Conservation (phyloP, 2,888 invertebrate species). For the Dolichomitus sp. region DNA sequence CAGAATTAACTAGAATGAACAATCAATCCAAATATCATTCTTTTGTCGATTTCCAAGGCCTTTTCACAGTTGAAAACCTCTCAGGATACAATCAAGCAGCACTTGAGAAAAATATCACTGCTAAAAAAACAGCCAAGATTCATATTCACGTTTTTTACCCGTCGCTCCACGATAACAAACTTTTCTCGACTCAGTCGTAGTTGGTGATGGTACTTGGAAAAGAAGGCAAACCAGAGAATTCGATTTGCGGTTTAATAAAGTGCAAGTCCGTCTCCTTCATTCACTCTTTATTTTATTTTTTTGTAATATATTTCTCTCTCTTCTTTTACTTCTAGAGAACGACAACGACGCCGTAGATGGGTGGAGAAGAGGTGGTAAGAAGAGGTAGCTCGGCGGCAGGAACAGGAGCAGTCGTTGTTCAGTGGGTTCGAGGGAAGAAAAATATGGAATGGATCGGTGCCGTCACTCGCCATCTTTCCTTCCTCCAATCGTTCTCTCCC, state of each 20-base stretch:
- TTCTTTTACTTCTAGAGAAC: constrained; percentile 18
- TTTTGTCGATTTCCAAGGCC: background rate
- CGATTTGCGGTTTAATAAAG: constrained; percentile 58
- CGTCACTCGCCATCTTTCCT: constrained; percentile 29
- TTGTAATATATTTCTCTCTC: background rate
- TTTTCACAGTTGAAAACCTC: background rate
- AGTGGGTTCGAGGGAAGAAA: constrained; percentile 35
- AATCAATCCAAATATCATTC: background rate
- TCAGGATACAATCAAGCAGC: background rate
- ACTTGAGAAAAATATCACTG: background rate
- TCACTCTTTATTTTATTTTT: background rate
- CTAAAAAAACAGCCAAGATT: background rate
- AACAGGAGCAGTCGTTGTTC: constrained; percentile 4
- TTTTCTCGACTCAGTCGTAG: constrained; percentile 5
- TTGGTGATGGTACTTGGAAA: background rate
- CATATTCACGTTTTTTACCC: background rate
- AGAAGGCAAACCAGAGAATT: constrained; percentile 36
- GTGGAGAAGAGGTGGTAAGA: background rate
- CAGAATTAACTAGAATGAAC: too few relatives aligned
- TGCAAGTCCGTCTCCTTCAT: constrained; percentile 36
- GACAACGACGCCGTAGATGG: background rate
- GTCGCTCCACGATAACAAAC: constrained; percentile 25
- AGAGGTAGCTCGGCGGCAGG: background rate
- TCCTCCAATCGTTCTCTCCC: background rate
- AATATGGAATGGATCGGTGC: constrained; percentile 49